Base-by-base conservation (phyloP, 2,888 invertebrate genomes). In the Argyra leucocephala region DNA sequence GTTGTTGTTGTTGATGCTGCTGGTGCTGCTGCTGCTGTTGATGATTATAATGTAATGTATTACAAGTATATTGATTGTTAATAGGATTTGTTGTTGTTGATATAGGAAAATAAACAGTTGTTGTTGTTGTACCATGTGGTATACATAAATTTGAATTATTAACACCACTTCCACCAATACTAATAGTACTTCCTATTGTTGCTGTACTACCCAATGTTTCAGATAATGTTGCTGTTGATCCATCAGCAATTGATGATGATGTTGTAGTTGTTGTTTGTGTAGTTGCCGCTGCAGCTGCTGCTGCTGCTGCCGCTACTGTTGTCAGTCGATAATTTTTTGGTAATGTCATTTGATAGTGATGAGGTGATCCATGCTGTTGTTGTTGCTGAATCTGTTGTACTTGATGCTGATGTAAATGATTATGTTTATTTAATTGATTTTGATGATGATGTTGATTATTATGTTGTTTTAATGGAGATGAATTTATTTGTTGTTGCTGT, bases 71-170 rank as follows among this genome's bases (percentile, higher is more conserved):
- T 63, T 65, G 61, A 61, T 64, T 64, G 12, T 9, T 10, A 36
- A 57, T 64, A 61, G 68, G 62, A 59, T 70, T 67, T 58, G 72
- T 66, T 65, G 72, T 66, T 63, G 75, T 67, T 62, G 74, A 71
- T 65, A 77, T 75, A 63, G 78, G 78, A 73, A 78, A 77, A 72
- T 76, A 79, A 71, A 79, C 77, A 67, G 78, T 77, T 22, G 80
- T 75, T 22, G 79, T 69, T 62, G 66, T 24, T 64, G 37, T 37
- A 37, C 15, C 15, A 37, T 6, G 37, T 37, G 37, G 15, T 15
- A 12, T 12, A 12, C 37, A 37, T 37, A 37, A 15, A 37, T 37
- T 37, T 61, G 62, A 22, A 24, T 60, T 63, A 24, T 23, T 57
- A 57, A 65, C 62, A 37, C 36, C 57, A 36, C 63, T 21, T 21